Percentiles rank a stretch among this genome's conserved stretches.
Evolutionary conservation across 2,888 invertebrate genomes (phyloP).

Genomic region (Hybos culiciformis): DNA sequence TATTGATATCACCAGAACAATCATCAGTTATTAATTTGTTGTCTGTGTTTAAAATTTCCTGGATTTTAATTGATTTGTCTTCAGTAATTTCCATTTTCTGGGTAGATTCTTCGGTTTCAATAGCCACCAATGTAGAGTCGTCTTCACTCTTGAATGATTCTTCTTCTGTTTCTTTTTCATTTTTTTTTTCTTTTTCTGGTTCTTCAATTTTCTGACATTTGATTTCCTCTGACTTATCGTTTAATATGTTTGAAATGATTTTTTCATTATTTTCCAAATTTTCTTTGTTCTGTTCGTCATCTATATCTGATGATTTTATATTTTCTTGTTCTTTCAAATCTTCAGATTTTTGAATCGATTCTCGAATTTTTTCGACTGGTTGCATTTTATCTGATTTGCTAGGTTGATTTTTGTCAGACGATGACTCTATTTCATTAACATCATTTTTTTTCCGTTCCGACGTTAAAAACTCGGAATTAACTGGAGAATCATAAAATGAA

Average conservation of each 20-base stretch:
- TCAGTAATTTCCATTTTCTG: no score
- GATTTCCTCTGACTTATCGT: not conserved
- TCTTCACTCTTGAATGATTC: no score
- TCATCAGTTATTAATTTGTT: no score
- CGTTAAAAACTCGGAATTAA: no score
- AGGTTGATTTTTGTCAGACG: not conserved
- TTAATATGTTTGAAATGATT: no score
- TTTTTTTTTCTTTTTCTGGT: not conserved
- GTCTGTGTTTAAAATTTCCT: no score
- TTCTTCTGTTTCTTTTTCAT: not conserved
- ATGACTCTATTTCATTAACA: not conserved
- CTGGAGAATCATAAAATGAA: no score
- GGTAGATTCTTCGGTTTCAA: no score
- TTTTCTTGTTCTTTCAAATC: not conserved
- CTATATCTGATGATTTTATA: not conserved
- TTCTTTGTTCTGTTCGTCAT: constrained; percentile 1
- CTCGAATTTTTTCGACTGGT: not conserved
- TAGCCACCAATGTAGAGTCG: no score
- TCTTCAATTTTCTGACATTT: not conserved
- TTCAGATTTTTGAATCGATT: not conserved
- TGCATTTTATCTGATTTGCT: not conserved
- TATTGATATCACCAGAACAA: no score
- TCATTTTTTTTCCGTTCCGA: no score
- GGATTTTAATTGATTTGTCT: no score
- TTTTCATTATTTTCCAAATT: not conserved